These are phyloP conservation scores for Ptilodon capucinus DNA, from an alignment of 2,888 invertebrate genomes.

Conservation along the genomic window DNA sequence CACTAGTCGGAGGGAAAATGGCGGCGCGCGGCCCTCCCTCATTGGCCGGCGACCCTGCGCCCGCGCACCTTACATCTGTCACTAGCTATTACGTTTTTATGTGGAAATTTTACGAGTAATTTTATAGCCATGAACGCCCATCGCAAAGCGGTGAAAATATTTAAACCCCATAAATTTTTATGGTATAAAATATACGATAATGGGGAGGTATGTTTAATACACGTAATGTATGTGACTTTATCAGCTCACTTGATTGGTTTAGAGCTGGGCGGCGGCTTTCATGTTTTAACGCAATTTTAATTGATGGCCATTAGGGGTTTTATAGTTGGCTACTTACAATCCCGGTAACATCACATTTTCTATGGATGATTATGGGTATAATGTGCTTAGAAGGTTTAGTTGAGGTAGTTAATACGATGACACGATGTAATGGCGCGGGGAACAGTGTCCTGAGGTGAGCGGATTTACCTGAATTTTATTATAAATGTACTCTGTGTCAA, in stretches of 20 bases:
- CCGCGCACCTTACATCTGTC: slow-evolving; percentile 52
- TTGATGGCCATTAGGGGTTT: slow-evolving; percentile 40
- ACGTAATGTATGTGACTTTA: slow-evolving; percentile 57
- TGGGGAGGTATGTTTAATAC: slow-evolving; percentile 55
- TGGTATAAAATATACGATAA: slow-evolving; percentile 60
- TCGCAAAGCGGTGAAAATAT: slow-evolving; percentile 64
- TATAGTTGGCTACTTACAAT: slow-evolving; percentile 28
- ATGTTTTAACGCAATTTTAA: slow-evolving; percentile 47
- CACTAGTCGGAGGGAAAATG: slow-evolving; percentile 46
- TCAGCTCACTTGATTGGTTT: slow-evolving; percentile 50
- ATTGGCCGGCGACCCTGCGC: slow-evolving; percentile 44
- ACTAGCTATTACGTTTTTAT: slow-evolving; percentile 56
- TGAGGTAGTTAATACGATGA: not conserved
- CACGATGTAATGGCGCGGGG: not conserved
- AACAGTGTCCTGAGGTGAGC: too few species aligned
- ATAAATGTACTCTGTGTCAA: too few species aligned
- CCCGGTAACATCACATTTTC: not conserved
- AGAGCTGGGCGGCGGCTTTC: slow-evolving; percentile 50
- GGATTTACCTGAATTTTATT: too few species aligned
- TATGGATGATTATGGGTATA: not conserved
- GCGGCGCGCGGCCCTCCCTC: slow-evolving; percentile 36
- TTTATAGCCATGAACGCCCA: slow-evolving; percentile 47
- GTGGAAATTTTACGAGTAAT: slow-evolving; percentile 40
- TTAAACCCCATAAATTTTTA: slow-evolving; percentile 72
- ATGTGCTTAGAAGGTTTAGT: not conserved